These are phyloP conservation scores for Sander vitreus DNA, from an alignment of 2,113 vertebrate species.

Conservation along the genomic window DNA sequence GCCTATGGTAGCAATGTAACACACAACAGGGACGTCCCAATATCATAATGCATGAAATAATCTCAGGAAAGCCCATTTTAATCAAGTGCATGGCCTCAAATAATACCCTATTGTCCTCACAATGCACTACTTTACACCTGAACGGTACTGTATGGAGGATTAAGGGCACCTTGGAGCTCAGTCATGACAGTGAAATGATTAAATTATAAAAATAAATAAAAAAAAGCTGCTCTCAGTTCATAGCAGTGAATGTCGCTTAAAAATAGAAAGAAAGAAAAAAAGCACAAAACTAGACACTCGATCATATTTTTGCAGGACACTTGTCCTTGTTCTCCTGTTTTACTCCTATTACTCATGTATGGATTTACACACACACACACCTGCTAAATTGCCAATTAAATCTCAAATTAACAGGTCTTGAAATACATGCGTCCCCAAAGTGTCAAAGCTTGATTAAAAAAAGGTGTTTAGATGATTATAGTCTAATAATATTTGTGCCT, in stretches of 20 bases:
- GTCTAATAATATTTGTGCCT: slow-evolving; percentile 68
- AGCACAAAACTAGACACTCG: not conserved
- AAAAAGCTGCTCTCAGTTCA: slow-evolving; percentile 12
- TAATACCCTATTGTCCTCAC: slow-evolving; percentile 10
- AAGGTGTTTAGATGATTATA: slow-evolving; percentile 68
- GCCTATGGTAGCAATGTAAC: slow-evolving; percentile 9
- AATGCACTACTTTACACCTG: slow-evolving; percentile 10
- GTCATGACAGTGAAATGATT: slow-evolving; percentile 12
- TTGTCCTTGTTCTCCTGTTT: slow-evolving; percentile 21
- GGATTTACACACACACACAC: slow-evolving; percentile 21
- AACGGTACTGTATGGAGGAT: not conserved
- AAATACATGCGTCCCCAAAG: slow-evolving; percentile 66
- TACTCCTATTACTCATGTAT: slow-evolving; percentile 11
- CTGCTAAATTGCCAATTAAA: slow-evolving; percentile 59
- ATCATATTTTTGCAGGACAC: slow-evolving; percentile 11
- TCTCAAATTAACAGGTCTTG: slow-evolving; percentile 68
- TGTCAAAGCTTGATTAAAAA: slow-evolving; percentile 64
- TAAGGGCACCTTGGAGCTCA: slow-evolving; percentile 12
- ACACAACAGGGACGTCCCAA: slow-evolving; percentile 28
- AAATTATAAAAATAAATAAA: not conserved
- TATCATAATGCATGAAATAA: slow-evolving; percentile 52
- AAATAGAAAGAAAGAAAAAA: slow-evolving; percentile 9
- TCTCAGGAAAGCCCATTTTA: slow-evolving; percentile 58
- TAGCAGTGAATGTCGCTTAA: slow-evolving; percentile 1
- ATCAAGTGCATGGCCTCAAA: slow-evolving; percentile 38